Conservation (phyloP, 1,140 invertebrate species). For the Ceratosolen fusciceps region DNA sequence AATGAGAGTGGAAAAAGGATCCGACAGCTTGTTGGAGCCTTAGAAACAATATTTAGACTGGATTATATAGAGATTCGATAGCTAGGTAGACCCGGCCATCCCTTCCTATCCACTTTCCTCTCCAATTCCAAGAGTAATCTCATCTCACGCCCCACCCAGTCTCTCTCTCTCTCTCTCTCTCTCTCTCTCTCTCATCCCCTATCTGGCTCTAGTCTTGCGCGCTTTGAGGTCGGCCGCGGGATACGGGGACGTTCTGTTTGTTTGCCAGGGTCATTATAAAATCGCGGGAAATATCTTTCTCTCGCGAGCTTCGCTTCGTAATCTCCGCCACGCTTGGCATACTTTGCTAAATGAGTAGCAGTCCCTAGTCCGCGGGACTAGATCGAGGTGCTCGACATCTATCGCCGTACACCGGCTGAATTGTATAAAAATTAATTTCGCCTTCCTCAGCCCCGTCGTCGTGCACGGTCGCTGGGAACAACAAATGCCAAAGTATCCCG, state of each 20-base stretch:
- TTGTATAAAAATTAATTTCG: constrained; percentile 15
- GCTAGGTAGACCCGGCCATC: constrained; percentile 14
- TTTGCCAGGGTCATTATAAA: constrained; percentile 20
- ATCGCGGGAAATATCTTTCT: constrained; percentile 25
- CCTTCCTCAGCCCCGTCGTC: neutral
- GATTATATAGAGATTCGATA: constrained; percentile 49
- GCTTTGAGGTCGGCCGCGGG: neutral
- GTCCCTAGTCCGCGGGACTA: neutral
- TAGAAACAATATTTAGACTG: constrained; percentile 54
- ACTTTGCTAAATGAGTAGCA: constrained; percentile 3
- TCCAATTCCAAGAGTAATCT: no score
- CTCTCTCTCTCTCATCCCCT: no score
- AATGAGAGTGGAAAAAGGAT: constrained; percentile 36
- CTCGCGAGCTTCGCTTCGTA: neutral
- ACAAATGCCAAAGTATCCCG: no score
- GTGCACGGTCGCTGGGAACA: no score
- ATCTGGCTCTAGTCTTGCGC: no score
- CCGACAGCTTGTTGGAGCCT: constrained; percentile 36
- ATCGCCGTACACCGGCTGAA: neutral
- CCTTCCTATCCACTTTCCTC: neutral
- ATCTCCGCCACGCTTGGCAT: constrained; percentile 19
- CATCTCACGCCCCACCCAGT: no score
- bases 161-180: no score
- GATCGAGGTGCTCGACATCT: neutral
- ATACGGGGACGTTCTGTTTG: neutral